phyloP scores from a whole-genome alignment of 2,797 vertebrate species.

The Triplophysa bombifrons region DNA sequence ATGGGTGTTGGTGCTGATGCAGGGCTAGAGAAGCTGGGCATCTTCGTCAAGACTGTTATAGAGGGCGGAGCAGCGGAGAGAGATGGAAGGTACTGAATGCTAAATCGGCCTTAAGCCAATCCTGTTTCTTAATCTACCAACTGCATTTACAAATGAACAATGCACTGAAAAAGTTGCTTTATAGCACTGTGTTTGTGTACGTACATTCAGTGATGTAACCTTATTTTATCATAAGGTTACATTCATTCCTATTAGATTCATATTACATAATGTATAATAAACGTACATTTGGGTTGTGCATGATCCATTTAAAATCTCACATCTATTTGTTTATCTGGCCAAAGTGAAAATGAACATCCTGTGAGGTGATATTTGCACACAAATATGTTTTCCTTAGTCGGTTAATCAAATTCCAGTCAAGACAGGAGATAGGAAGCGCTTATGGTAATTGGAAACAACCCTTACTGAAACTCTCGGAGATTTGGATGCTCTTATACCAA shows the following conservation, averaged over 20 bases:
- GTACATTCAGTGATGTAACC: background rate
- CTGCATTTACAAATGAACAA: background rate
- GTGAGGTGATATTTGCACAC: background rate
- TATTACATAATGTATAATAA: background rate
- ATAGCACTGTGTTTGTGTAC: background rate
- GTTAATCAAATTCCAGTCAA: background rate
- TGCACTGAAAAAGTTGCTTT: background rate
- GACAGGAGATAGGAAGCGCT: background rate
- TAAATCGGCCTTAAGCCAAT: background rate
- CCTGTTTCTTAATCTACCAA: background rate
- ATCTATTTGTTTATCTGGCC: no score
- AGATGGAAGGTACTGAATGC: constrained; percentile 85
- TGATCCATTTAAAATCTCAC: background rate
- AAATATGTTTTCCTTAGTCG: background rate
- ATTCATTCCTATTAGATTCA: background rate
- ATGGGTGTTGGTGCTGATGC: constrained; percentile 98
- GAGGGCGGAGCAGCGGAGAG: constrained; percentile 93
- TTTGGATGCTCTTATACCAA: constrained; percentile 17
- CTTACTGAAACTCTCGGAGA: constrained; percentile 22
- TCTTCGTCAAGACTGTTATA: constrained; percentile 98
- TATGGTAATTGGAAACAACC: background rate
- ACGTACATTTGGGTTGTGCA: background rate
- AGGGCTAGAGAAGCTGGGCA: constrained; percentile 96
- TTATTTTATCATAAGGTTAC: background rate
- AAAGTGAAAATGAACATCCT: no score